A percentile compares a stretch with the other conserved stretches of the same genome.
phyloP scores from a whole-genome alignment of 2,797 vertebrate species.

The Myotis myotis region DNA sequence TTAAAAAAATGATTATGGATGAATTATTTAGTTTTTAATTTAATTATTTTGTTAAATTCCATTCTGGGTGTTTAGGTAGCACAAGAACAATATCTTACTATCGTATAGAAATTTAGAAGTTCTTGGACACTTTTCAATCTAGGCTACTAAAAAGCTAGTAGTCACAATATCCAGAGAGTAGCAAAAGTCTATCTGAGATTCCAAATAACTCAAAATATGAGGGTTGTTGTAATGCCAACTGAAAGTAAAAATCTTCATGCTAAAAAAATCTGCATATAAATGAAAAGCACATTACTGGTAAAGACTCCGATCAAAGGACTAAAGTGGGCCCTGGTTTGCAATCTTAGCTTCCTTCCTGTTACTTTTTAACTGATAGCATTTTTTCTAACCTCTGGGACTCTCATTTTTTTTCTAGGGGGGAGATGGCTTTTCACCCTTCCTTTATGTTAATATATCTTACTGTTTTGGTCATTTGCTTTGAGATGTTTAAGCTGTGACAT shows the following conservation, averaged over 20 bases:
- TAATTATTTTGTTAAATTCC: not conserved
- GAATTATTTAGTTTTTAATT: not conserved
- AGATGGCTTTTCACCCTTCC: not conserved
- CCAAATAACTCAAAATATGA: slow-evolving; percentile 27
- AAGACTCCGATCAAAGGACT: slow-evolving; percentile 21
- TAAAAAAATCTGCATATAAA: slow-evolving; percentile 67
- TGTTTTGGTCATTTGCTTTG: slow-evolving; percentile 57
- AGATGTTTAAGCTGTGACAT: slow-evolving; percentile 45
- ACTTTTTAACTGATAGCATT: slow-evolving; percentile 31
- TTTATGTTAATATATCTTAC: slow-evolving; percentile 34
- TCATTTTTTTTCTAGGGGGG: not conserved
- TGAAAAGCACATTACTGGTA: slow-evolving; percentile 24
- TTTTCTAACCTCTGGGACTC: slow-evolving; percentile 31
- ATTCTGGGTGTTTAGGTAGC: not conserved
- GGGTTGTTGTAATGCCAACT: not conserved
- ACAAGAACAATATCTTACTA: not conserved
- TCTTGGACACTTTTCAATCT: slow-evolving; percentile 10
- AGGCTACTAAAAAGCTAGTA: not conserved
- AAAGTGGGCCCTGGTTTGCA: not conserved
- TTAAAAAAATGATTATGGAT: not conserved
- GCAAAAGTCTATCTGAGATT: slow-evolving; percentile 35
- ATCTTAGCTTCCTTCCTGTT: not conserved
- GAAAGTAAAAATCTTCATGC: slow-evolving; percentile 55
- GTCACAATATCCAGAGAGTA: not conserved
- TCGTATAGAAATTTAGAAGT: not conserved